phyloP scores from a whole-genome alignment of 1,140 invertebrate genomes.

The Nymphalis io region DNA sequence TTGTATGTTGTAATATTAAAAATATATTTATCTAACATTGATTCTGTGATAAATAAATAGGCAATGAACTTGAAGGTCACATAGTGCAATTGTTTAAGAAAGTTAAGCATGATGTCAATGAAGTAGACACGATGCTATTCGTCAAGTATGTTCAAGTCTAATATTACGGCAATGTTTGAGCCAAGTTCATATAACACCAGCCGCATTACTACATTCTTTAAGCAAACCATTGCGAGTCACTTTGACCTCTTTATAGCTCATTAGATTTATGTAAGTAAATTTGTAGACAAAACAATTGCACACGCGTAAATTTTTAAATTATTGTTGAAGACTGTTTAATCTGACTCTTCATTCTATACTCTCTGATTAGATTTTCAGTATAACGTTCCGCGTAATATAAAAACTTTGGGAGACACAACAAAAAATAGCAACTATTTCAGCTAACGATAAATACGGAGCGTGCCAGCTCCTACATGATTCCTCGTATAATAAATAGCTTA shows the following conservation, averaged over 20 bases:
- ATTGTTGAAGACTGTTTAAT: not conserved
- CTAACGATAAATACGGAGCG: too few species aligned
- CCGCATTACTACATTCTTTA: not conserved
- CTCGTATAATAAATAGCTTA: too few species aligned
- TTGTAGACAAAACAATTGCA: not conserved
- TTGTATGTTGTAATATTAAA: not conserved
- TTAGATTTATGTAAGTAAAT: not conserved
- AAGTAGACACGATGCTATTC: constrained; percentile 12
- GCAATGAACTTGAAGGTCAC: constrained; percentile 22
- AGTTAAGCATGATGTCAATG: constrained; percentile 16
- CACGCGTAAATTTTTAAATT: not conserved
- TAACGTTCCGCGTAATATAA: too few species aligned
- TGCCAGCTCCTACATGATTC: too few species aligned
- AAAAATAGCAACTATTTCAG: too few species aligned
- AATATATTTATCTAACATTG: constrained; percentile 26
- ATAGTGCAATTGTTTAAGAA: constrained; percentile 27
- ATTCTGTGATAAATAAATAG: constrained; percentile 13
- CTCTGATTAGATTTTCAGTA: too few species aligned
- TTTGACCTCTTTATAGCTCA: not conserved
- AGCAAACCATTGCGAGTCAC: not conserved
- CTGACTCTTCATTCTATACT: too few species aligned
- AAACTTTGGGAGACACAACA: too few species aligned
- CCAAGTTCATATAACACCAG: not conserved
- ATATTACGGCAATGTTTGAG: not conserved
- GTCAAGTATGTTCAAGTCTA: not conserved